Evolutionary conservation across 2,113 vertebrate genomes (phyloP).

Genomic region (Neogobius melanostomus): DNA sequence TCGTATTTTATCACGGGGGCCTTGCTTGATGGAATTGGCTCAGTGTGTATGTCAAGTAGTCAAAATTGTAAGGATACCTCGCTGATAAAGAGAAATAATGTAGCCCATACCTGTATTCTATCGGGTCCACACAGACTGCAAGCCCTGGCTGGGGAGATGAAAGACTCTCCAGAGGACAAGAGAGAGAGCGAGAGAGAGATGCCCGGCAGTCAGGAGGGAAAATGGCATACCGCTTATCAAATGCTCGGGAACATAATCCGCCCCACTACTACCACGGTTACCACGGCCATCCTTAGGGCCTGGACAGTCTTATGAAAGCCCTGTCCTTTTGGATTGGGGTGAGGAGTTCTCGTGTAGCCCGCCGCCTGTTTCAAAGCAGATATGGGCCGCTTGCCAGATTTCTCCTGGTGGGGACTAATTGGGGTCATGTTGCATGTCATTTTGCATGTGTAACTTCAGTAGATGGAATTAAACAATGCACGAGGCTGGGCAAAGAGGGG

Average conservation of each 20-base stretch:
- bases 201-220: constrained; percentile 65
- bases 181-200: constrained; percentile 41
- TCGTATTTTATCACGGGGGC: constrained; percentile 65
- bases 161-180: constrained; percentile 75
- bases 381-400: constrained; percentile 64
- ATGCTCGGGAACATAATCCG: constrained; percentile 68
- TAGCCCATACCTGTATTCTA: constrained; percentile 73
- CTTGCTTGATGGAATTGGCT: constrained; percentile 68
- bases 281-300: constrained; percentile 34
- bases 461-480: constrained; percentile 55
- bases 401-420: constrained; percentile 64
- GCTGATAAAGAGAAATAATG: constrained; percentile 73
- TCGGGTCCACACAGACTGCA: constrained; percentile 70
- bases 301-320: constrained; percentile 64
- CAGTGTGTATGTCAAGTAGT: constrained; percentile 61
- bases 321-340: constrained; percentile 63
- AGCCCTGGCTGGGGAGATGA: constrained; percentile 72
- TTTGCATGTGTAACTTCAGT: constrained; percentile 56
- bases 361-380: constrained; percentile 57
- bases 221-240: constrained; percentile 73
- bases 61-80: constrained; percentile 38
- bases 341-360: constrained; percentile 53
- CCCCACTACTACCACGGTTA: constrained; percentile 5
- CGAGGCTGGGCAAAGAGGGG: constrained; percentile 34
- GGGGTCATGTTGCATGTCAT: constrained; percentile 68